Percentiles rank a stretch among this genome's conserved stretches.
Evolutionary conservation across 2,113 vertebrate species (phyloP).

Genomic region (Crotophaga sulcirostris): DNA sequence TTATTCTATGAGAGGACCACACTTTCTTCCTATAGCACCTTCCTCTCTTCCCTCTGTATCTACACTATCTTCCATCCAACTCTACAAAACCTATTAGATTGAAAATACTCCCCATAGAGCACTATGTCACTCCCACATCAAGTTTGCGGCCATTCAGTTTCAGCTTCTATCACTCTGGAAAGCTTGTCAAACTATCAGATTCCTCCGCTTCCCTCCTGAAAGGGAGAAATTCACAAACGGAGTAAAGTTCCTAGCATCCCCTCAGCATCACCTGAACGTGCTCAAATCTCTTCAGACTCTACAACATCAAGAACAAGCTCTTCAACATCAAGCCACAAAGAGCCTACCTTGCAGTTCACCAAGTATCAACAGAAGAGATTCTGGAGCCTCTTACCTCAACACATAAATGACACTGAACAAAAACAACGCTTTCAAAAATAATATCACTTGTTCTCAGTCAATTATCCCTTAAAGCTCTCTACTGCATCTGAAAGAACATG

Average conservation of each 20-base stretch:
- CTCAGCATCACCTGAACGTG: background rate
- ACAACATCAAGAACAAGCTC: background rate
- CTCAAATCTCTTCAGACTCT: background rate
- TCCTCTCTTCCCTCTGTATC: background rate
- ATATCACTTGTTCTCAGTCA: background rate
- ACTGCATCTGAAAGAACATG: background rate
- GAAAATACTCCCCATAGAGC: background rate
- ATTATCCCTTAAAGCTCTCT: background rate
- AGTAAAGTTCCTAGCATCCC: background rate
- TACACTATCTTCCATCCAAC: background rate
- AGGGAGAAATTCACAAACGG: background rate
- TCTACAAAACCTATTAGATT: background rate
- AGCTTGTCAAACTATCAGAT: background rate
- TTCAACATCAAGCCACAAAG: background rate
- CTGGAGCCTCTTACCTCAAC: background rate
- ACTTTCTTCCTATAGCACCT: background rate
- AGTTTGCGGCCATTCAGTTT: background rate
- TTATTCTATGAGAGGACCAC: background rate
- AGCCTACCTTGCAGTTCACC: background rate
- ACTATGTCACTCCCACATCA: background rate
- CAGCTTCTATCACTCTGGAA: background rate
- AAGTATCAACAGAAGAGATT: background rate
- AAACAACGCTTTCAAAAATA: background rate
- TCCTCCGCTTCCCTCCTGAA: background rate
- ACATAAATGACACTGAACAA: background rate